phyloP scores from a whole-genome alignment of 2,113 vertebrate species.

The Phrynocephalus versicolor region DNA sequence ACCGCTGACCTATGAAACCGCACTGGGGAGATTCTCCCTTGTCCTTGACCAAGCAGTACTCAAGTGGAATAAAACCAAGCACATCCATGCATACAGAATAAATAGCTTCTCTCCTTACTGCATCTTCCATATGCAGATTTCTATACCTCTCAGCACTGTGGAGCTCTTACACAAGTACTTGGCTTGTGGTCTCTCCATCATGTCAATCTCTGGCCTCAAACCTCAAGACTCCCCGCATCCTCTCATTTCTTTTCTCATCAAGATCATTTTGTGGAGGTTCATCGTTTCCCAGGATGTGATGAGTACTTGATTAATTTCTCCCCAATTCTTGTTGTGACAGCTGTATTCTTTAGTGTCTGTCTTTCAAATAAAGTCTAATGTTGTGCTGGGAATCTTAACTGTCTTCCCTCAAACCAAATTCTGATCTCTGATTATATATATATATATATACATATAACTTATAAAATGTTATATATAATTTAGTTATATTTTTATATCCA shows the following conservation, averaged over 20 bases:
- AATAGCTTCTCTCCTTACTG: neutral
- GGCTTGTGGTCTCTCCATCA: neutral
- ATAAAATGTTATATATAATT: too few species aligned
- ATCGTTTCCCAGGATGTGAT: too few species aligned
- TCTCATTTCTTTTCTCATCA: neutral
- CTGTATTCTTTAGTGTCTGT: too few species aligned
- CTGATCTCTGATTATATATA: too few species aligned
- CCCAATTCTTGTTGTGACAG: too few species aligned
- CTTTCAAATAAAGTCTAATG: too few species aligned
- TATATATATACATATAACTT: too few species aligned
- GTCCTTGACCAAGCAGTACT: conserved; percentile 2
- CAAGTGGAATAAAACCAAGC: neutral
- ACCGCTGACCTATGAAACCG: neutral
- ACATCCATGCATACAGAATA: neutral
- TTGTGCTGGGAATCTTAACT: too few species aligned
- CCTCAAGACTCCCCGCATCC: neutral
- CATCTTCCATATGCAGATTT: neutral
- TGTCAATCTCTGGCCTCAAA: neutral
- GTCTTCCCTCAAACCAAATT: too few species aligned
- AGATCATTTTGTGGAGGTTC: too few species aligned
- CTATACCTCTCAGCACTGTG: neutral
- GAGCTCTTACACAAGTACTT: neutral
- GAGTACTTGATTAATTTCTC: too few species aligned
- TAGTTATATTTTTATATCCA: too few species aligned
- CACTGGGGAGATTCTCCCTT: neutral